Base-by-base conservation (phyloP, 2,888 invertebrate genomes). In the Eupithecia centaureata region DNA sequence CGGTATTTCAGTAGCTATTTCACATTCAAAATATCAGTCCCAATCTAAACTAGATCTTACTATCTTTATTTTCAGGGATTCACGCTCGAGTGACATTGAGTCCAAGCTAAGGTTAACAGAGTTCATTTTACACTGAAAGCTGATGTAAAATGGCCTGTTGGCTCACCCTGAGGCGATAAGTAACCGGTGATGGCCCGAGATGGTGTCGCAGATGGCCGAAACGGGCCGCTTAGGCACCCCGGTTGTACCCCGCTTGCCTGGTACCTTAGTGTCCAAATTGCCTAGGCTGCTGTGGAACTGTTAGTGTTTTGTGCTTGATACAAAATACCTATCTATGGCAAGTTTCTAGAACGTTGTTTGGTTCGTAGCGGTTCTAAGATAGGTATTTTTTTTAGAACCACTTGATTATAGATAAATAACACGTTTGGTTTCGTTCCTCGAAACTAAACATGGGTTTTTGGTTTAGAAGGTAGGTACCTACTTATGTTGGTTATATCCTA, bases 121-220 rank as follows among this genome's bases (percentile, higher is more conserved):
- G 52, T 52, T 52, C 15, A 38, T 15, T 38, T 42, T 60, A 38
- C 25, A 15, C 33, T 60, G 15, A 25, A 5, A 60, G 47, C 25
- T 22, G 28, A 18, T 18, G 18, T 12, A 61, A 30, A 28, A 13
- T 25, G 42, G 30, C 28, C 42, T 47, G 32, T 61, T 47, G 61
- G 22, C 61, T 47, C 22, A 52, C 56, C 28, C 35, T 52, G 32
- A 47, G 61, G 65, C 66, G 62, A 61, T 73, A 71, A 69, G 65
- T 69, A 71, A 56, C 66, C 66, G 38, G 52, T 54, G 71, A 70
- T 68, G 69, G 65, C 69, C 64, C 64, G 69, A 69, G 68, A 67
- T n/a, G 60, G 59, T 42, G 67, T 65, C 67, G 67, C 67, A 70
- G 69, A 71, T 71, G 73, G 69, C 54, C 30, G 42, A 60, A 63